Evolutionary conservation across 2,888 invertebrate genomes (phyloP).

Genomic region (Anthrax anthrax): DNA sequence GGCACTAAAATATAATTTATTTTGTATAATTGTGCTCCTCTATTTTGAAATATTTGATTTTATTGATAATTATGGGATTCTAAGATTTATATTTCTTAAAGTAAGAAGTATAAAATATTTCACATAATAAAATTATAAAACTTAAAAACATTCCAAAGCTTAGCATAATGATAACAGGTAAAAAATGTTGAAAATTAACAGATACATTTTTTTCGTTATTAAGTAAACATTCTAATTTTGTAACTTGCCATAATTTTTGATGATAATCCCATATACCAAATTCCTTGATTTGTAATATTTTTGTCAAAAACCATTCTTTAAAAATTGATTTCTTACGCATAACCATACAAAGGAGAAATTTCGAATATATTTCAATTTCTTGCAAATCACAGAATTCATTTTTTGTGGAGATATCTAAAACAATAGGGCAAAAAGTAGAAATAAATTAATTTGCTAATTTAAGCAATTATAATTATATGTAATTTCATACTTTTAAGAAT

Average conservation of each 20-base stretch:
- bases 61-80: too few species aligned
- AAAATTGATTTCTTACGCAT: neutral
- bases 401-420: neutral
- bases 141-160: neutral
- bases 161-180: neutral
- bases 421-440: neutral
- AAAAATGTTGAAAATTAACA: neutral
- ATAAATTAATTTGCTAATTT: neutral
- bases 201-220: neutral
- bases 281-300: neutral
- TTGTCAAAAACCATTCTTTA: neutral
- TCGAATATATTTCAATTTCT: neutral
- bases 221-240: neutral
- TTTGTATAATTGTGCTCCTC: too few species aligned
- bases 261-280: neutral
- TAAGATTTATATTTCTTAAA: too few species aligned
- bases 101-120: neutral
- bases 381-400: neutral
- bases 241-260: neutral
- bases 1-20: too few species aligned
- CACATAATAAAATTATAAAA: neutral
- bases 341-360: neutral
- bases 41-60: too few species aligned
- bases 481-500: neutral
- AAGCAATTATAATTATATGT: too few species aligned